Conservation (phyloP, 2,113 vertebrate genomes). For the Notarius quadriscutis region DNA sequence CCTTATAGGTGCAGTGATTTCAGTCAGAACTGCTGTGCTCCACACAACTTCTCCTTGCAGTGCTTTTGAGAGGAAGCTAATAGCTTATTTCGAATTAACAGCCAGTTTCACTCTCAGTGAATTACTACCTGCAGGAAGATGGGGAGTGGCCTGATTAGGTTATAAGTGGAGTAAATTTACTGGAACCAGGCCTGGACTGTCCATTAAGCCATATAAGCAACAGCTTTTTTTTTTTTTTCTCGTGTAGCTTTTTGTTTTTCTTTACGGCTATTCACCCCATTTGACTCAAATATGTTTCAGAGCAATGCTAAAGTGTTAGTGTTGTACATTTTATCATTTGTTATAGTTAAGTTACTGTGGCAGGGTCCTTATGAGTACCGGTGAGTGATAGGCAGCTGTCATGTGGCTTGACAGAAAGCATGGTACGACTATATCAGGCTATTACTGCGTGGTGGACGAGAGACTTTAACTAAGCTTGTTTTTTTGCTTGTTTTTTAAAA, state of each 20-base stretch:
- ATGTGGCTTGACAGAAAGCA: neutral
- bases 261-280: neutral
- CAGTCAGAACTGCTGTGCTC: neutral
- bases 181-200: constrained; percentile 6
- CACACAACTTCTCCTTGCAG: too few species aligned
- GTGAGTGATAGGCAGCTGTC: neutral
- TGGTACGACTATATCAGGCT: too few species aligned
- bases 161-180: constrained; percentile 21
- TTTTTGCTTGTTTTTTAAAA: neutral
- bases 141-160: constrained; percentile 28
- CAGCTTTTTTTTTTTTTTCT: constrained; percentile 2
- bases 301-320: too few species aligned
- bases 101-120: constrained; percentile 8
- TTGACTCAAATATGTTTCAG: neutral
- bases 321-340: neutral
- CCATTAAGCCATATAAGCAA: constrained; percentile 2
- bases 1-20: neutral
- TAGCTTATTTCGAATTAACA: neutral
- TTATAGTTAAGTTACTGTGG: neutral
- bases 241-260: neutral
- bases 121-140: constrained; percentile 8
- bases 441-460: neutral
- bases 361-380: neutral
- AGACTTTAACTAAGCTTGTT: neutral
- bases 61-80: neutral